Evolutionary conservation across 2,888 invertebrate species (phyloP).

Genomic region (Malthinus seriepunctatus): DNA sequence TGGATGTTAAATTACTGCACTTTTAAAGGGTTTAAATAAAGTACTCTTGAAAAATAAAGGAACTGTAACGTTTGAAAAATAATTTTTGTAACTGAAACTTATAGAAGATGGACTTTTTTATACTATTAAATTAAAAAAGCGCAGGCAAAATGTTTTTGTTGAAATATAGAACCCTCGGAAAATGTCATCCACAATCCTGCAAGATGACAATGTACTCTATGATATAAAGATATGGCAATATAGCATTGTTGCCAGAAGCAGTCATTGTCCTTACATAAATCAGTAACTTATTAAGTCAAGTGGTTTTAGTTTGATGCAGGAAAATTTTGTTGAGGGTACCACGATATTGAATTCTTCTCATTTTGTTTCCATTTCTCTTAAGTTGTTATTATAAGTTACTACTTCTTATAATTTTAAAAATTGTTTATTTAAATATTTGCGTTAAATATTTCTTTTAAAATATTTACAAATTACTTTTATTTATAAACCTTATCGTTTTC

Average conservation of each 20-base stretch:
- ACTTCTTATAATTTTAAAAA: not conserved
- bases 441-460: not conserved
- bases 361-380: not conserved
- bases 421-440: not conserved
- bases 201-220: conserved; percentile 32
- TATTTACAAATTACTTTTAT: not conserved
- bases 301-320: conserved; percentile 38
- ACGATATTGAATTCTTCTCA: not conserved
- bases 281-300: conserved; percentile 54
- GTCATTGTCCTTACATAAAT: conserved; percentile 53
- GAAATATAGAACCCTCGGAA: conserved; percentile 21
- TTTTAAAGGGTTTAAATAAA: no score
- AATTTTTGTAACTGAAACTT: no score
- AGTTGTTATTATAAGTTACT: not conserved
- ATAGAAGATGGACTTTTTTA: not conserved
- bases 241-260: conserved; percentile 53
- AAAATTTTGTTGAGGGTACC: conserved; percentile 14
- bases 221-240: conserved; percentile 40
- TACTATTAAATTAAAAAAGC: conserved; percentile 5
- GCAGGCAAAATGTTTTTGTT: conserved; percentile 2
- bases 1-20: no score
- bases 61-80: no score
- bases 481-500: no score
- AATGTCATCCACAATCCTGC: conserved; percentile 35
- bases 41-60: no score